Base-by-base conservation (phyloP, 37 sponge, comb jelly and placozoan genomes). In the Haliclona indistincta region DNA sequence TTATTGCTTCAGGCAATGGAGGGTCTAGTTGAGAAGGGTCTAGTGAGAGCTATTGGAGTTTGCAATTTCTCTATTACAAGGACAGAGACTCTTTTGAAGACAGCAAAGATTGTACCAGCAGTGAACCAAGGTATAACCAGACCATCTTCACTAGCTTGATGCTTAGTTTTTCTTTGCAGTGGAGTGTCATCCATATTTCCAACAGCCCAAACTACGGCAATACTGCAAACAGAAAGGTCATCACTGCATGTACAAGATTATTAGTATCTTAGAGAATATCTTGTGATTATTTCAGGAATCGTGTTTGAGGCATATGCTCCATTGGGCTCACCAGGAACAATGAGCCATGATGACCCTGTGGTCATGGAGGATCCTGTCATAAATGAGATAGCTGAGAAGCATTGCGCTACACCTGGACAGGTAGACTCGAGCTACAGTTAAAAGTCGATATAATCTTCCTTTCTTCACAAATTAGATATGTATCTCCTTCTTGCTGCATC, bases 161-260 rank as follows among this genome's bases (percentile, higher is more conserved):
- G 32, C 20, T 61, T 22, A n/a, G 29, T 5, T 36, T 60, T 30
- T 38, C 8, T 23, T 4, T 70, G 38, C 64, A 80, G 87, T 86
- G 49, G 90, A 89, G 56, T 45, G 60, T 38, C 90, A 89, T 68
- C 80, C 84, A 13, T 89, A 89, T 60, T 54, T 89, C 66, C 90
- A 89, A 63, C 84, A 89, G 56, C 33, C 34, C 0, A 84, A 79
- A 37, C 75, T 89, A 63, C 78, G 73, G 76, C 19, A 56, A 41
- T 89, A 83, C 68, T 84, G 84, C 64, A 58, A 84, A 13, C 61
- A 43, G 1, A 84, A 79, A 74, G 84, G 84, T 75, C 17, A 67
- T 47, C 42, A 4, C 10, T 60, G 54, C 35, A 41, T 19, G n/a
- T n/a, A n/a, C n/a, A n/a, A n/a, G n/a, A n/a, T n/a, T n/a, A n/a